Evolutionary conservation across 2,113 vertebrate species (phyloP), one percentile per base, ranked within the genome.

Genomic region (Dermatemys mawii): DNA sequence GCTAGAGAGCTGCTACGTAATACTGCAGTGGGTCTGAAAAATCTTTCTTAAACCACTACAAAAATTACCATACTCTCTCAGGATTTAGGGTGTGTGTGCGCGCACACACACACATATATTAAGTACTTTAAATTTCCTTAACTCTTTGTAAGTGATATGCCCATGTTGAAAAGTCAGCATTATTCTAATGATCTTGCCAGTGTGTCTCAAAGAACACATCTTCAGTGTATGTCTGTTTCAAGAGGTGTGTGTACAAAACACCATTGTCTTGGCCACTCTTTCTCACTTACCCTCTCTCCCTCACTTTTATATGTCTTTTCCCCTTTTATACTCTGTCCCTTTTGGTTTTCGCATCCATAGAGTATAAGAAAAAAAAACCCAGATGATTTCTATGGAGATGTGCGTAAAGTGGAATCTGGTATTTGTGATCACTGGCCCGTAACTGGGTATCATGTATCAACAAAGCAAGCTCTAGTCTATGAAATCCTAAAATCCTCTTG

Each of bases 321-420:
- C 63, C 32, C 55, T 96, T 96, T 93, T 95, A 93, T 97, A 82
- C 38, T 32, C 73, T 49, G 16, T 63, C 0, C 76, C 78, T 67
- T 81, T 90, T 87, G 86, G 9, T 91, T 90, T 88, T 93, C 87
- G 51, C 7, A 78, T 80, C 86, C 82, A 85, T 53, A 87, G 78
- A 35, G 86, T 90, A 92, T 94, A 1, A 0, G 49, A 93, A 88
- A 90, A 92, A 88, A 92, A 90, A 88, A 53, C n/a, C n/a, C n/a
- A 94, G 93, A 57, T 67, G 90, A 96, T 97, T 96, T 95, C 96
- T 93, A 94, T 96, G 96, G 97, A 94, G 95, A 96, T 93, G 78
- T 94, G 92, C 83, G 83, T 87, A 63, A 96, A 93, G 93, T 88
- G 90, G 93, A 93, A 93, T 50, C 94, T 92, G 84, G 2, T 89